Evolutionary conservation across 2,888 invertebrate genomes (phyloP), one percentile per base, ranked within the genome.

Genomic region (Melanostoma scalare): DNA sequence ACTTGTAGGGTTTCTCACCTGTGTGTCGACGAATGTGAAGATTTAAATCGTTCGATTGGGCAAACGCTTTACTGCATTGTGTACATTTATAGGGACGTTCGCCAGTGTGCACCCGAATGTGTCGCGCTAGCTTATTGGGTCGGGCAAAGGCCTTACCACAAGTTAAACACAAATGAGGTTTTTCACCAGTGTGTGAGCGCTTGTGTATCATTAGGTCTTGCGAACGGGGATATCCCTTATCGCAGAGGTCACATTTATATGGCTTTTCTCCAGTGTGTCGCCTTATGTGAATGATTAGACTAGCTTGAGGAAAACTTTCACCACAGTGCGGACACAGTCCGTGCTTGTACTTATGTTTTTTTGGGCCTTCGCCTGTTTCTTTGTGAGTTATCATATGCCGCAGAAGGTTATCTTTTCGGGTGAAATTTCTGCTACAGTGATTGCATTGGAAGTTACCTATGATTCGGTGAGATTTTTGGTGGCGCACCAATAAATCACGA

Each of bases 41-140:
- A n/a, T 94, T 94, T 55, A 95, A 90, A 87, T 95, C 95, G 88
- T 95, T 95, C 60, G 94, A 95, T 88, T 95, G 95, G 0, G 94
- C 94, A 88, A 95, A 95, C 2, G 89, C 88, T 60, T 89, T 89
- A 38, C 88, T 88, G 61, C 91, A 91, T 46, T 87, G 92, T 0
- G 92, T 91, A 86, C 94, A 94, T 86, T 93, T 93, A 88, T 93
- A 93, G 0, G 94, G 94, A 31, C 93, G 91, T 53, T 92, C 92
- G 0, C 93, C 94, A 0, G 91, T 90, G 65, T 91, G 91, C 3
- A 94, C 92, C 0, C 94, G 92, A 93, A 93, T 93, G 86, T 94
- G 94, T 0, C 93, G 92, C 0, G 93, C 92, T 76, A 94, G 87
- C 88, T 93, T 94, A 87, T 93, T 94, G 68, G 93, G 93, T 2